phyloP scores from a whole-genome alignment of 1,140 invertebrate genomes.

The Marisa cornuarietis region DNA sequence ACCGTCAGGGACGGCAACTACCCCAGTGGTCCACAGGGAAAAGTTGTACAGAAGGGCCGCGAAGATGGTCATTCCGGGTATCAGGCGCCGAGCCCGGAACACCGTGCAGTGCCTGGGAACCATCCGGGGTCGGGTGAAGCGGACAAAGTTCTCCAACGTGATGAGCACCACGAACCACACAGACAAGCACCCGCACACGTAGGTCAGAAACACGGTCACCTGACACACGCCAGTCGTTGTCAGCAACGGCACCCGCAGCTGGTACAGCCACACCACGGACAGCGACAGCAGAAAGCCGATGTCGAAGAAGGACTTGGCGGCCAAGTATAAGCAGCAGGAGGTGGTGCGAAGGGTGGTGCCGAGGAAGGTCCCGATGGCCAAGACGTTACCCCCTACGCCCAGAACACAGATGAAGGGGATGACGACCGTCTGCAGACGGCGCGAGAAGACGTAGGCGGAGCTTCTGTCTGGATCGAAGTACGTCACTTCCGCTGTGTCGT shows the following conservation, averaged over 20 bases:
- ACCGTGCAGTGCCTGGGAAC: slow-evolving; percentile 52
- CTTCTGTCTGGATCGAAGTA: not conserved
- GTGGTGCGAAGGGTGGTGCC: slow-evolving; percentile 28
- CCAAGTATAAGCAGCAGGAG: slow-evolving; percentile 45
- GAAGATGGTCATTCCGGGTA: slow-evolving; percentile 35
- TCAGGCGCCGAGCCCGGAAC: slow-evolving; percentile 47
- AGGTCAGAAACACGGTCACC: slow-evolving; percentile 52
- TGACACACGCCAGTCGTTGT: slow-evolving; percentile 53
- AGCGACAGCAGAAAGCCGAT: slow-evolving; percentile 44
- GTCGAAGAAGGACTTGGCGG: slow-evolving; percentile 38
- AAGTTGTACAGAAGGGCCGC: slow-evolving; percentile 42
- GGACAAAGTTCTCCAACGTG: slow-evolving; percentile 52
- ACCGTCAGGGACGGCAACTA: not conserved
- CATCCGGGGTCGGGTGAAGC: slow-evolving; percentile 54
- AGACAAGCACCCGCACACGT: slow-evolving; percentile 58
- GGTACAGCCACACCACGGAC: slow-evolving; percentile 69
- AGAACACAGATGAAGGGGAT: slow-evolving; percentile 43
- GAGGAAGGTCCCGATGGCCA: slow-evolving; percentile 38
- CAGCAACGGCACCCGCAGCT: slow-evolving; percentile 62
- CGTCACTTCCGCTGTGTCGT: not conserved
- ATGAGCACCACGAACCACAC: slow-evolving; percentile 61
- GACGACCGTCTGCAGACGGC: slow-evolving; percentile 24
- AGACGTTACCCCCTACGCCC: slow-evolving; percentile 39
- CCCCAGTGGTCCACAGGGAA: slow-evolving; percentile 22
- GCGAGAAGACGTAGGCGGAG: slow-evolving; percentile 19